Evolutionary conservation across 1,140 invertebrate species (phyloP).

Genomic region (Gonatopus flavifemur): DNA sequence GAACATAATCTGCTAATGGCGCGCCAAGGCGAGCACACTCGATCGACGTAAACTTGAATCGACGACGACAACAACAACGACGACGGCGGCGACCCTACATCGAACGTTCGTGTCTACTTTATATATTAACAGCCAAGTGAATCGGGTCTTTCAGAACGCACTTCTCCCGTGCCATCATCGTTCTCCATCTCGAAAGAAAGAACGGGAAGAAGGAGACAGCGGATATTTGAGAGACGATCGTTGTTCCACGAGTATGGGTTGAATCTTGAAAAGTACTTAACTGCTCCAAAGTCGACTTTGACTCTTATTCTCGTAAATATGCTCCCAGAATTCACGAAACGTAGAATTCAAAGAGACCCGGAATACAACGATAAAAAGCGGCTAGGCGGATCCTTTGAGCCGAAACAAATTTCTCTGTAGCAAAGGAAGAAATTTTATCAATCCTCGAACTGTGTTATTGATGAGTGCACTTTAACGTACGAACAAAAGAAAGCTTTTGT

Average conservation of each 20-base stretch:
- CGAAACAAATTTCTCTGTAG: too few species aligned
- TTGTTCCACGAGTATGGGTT: conserved; percentile 20
- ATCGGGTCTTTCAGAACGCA: conserved; percentile 19
- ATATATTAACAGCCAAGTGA: conserved; percentile 19
- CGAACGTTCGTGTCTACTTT: not conserved
- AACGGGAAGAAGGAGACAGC: not conserved
- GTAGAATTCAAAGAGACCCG: too few species aligned
- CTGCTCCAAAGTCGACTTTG: not conserved
- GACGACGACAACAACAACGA: too few species aligned
- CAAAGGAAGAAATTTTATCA: too few species aligned
- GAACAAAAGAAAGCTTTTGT: too few species aligned
- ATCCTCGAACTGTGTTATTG: too few species aligned
- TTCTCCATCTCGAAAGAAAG: conserved; percentile 21
- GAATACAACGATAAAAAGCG: too few species aligned
- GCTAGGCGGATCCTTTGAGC: too few species aligned
- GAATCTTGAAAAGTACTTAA: conserved; percentile 13
- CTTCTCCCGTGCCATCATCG: conserved; percentile 6
- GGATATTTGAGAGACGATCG: conserved; percentile 19
- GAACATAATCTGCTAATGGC: conserved; percentile 53
- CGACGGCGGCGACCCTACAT: conserved; percentile 10
- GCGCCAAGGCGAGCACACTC: conserved; percentile 30
- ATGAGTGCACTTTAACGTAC: too few species aligned
- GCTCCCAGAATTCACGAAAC: too few species aligned
- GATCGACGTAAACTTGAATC: conserved; percentile 38
- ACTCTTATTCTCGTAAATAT: too few species aligned